Base-by-base conservation (phyloP, 2,888 invertebrate species). In the Leptinotarsa peninsularis region DNA sequence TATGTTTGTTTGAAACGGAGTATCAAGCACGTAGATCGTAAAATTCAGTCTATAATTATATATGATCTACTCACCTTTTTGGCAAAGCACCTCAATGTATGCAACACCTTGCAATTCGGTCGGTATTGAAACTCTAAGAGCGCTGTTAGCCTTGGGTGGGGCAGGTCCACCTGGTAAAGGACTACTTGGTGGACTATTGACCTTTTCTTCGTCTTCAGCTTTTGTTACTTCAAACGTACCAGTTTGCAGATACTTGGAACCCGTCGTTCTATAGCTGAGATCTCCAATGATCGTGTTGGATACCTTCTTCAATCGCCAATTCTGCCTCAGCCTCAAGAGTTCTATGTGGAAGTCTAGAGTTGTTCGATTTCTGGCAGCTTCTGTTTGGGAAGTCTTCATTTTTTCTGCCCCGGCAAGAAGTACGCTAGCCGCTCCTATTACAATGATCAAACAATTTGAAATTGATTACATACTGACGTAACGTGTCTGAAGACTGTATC, bases 251-350 rank as follows among this genome's bases (percentile, higher is more conserved):
- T 95, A 98, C 86, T 97, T 95, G 0, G 98, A 98, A 1, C 98
- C 98, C 78, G 98, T 98, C 85, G 98, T 97, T 78, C 97, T 92
- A 86, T 98, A 98, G 87, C 98, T 98, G 7, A 98, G 91, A 89
- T 98, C 98, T 0, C 98, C 98, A 71, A 98, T 94, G 74, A 98
- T 98, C 0, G 95, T 94, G 86, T 96, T 97, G 0, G 97, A 96
- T 0, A 97, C 96, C 90, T 98, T 98, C 86, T 98, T 97, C n/a
- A 98, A 88, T 67, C 98, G 91, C 98, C 98, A 98, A 85, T 96
- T 97, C 85, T 98, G 98, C 56, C 98, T 89, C 66, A 98, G 90
- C 75, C 96, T 91, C 43, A 98, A 87, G 72, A 98, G 88, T 85
- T 98, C 98, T 74, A 96, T 95, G 84, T 98, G 98, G 86, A 98